Evolutionary conservation across 2,888 invertebrate species (phyloP), one percentile per base, ranked within the genome.

Genomic region (Lasioglossum pauxillum): DNA sequence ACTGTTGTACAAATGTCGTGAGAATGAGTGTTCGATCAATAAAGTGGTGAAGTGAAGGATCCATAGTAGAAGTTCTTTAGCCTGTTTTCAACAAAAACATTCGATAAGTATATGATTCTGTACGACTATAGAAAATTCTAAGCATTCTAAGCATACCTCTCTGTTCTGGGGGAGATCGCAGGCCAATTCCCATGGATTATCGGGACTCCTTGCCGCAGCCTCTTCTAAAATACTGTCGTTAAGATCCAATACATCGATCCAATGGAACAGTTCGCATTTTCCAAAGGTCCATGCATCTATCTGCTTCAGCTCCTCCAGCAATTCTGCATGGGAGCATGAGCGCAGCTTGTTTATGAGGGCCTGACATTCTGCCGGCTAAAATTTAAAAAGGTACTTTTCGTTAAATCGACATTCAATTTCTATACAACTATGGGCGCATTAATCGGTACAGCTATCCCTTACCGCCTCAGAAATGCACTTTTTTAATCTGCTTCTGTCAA

Each of bases 1-100:
- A 67, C 98, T 98, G 95, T 97, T 98, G 96, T 98, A 98, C 88
- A 98, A 96, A 95, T 98, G 98, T 79, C 98, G 96, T 27, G 98
- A 98, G 94, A 98, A 98, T 90, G 98, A 98, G 95, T 98, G 98
- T 95, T 98, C 98, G 92, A 98, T 98, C 78, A 98, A 96, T 88
- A 98, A 95, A 0, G 98, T 97, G 73, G 98, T 98, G 94, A 98
- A 98, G 93, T 97, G 97, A 57, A 98, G 96, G 82, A 98, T 97
- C 95, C 97, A 97, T 89, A 98, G 95, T 88, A 98, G 95, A 90
- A 98, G 95, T 91, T 97, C 97, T 94, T 97, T 97, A 92, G 97
- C 96, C 97, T 98, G 94, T 93, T 86, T 74, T 90, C 75, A 78
- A 73, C 46, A 19, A 49, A 7, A 49, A 57, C n/a, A 2, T 23